Evolutionary conservation across 1,140 invertebrate genomes (phyloP).

Genomic region (Lethrus apterus): DNA sequence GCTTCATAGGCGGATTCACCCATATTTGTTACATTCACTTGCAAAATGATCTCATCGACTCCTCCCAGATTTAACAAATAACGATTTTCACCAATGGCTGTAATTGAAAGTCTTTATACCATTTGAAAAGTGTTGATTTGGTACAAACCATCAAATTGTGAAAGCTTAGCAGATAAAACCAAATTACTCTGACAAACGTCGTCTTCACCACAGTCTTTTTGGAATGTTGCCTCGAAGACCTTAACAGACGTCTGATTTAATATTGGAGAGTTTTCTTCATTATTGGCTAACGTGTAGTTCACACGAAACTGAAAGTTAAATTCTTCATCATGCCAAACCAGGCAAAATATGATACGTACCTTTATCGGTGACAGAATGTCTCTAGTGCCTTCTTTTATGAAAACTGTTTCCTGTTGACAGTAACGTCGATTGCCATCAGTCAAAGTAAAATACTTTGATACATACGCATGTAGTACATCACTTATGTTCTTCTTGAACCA

Average conservation of each 20-base stretch:
- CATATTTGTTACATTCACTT: slow-evolving; percentile 66
- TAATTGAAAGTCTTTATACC: no score
- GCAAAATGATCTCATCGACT: slow-evolving; percentile 67
- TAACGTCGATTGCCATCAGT: slow-evolving; percentile 48
- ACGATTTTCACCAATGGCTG: not conserved
- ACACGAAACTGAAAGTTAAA: slow-evolving; percentile 60
- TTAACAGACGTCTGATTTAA: slow-evolving; percentile 79
- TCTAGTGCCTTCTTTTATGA: slow-evolving; percentile 74
- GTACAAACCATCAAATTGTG: slow-evolving; percentile 49
- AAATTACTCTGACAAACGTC: slow-evolving; percentile 84
- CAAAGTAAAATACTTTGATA: slow-evolving; percentile 27
- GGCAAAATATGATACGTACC: slow-evolving; percentile 38
- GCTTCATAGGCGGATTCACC: slow-evolving; percentile 90
- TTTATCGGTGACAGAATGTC: slow-evolving; percentile 80
- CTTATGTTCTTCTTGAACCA: slow-evolving; percentile 48
- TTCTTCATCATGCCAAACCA: not conserved
- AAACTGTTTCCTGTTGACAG: slow-evolving; percentile 68
- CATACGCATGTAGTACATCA: slow-evolving; percentile 12
- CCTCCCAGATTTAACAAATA: slow-evolving; percentile 61
- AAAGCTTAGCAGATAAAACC: slow-evolving; percentile 55
- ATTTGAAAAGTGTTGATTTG: no score
- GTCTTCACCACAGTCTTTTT: slow-evolving; percentile 88
- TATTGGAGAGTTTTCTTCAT: slow-evolving; percentile 71
- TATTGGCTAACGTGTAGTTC: slow-evolving; percentile 73
- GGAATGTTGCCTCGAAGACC: slow-evolving; percentile 75